Conservation (phyloP, 2,797 vertebrate genomes). For the Spinibarbus caldwelli region DNA sequence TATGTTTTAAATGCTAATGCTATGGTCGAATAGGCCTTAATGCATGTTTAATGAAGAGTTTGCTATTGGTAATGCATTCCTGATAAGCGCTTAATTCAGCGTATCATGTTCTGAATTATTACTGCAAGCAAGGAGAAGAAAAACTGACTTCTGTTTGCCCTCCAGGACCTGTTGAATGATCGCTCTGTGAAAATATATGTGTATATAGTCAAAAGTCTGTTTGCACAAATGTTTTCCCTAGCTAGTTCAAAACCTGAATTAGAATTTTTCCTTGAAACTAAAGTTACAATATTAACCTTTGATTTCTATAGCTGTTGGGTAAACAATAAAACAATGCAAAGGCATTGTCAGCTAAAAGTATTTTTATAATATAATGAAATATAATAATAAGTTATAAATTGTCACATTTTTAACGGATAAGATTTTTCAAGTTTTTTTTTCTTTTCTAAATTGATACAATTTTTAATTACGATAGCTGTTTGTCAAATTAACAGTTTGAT, state of each 20-base stretch:
- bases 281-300: background rate
- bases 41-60: conserved; percentile 45
- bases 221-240: background rate
- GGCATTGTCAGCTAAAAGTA: background rate
- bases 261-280: background rate
- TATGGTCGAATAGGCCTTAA: conserved; percentile 43
- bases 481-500: background rate
- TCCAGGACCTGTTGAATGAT: conserved; percentile 19
- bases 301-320: background rate
- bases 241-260: background rate
- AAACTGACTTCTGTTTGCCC: conserved; percentile 23
- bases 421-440: background rate
- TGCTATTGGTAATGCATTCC: conserved; percentile 40
- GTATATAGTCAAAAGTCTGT: background rate
- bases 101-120: conserved; percentile 40
- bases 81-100: conserved; percentile 53
- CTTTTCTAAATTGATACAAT: background rate
- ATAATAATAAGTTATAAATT: background rate
- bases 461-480: background rate
- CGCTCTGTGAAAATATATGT: background rate
- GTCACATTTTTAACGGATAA: background rate
- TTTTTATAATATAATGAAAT: background rate
- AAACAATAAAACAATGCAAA: background rate
- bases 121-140: conserved; percentile 11
- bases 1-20: conserved; percentile 21